phyloP scores from a whole-genome alignment of 2,113 vertebrate species.

The Pelusios castaneus region DNA sequence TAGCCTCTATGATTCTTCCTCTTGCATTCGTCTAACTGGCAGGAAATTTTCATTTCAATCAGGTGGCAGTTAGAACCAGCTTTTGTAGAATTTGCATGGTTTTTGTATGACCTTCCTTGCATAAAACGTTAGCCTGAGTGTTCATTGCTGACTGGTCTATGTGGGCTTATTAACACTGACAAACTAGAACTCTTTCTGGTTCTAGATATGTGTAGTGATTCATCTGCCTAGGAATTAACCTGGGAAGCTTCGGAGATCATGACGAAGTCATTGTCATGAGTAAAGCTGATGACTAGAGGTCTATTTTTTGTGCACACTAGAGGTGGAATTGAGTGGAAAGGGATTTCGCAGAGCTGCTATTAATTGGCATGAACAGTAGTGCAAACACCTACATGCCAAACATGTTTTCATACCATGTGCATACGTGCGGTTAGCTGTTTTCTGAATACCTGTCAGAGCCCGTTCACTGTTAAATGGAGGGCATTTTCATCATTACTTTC shows the following conservation, averaged over 20 bases:
- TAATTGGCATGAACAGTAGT: not conserved
- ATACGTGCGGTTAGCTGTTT: not conserved
- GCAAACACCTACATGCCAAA: not conserved
- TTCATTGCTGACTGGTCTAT: not conserved
- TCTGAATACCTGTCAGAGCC: not conserved
- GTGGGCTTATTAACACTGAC: not conserved
- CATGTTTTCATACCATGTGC: not conserved
- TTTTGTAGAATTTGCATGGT: not conserved
- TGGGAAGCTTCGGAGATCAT: not conserved
- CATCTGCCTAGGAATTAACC: not conserved
- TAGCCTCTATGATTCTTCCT: not conserved
- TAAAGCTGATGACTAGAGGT: constrained; percentile 3
- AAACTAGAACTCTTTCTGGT: not conserved
- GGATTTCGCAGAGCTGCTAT: not conserved
- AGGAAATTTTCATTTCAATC: not conserved
- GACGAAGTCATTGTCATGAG: not conserved
- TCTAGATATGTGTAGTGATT: accelerated
- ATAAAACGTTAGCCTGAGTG: accelerated
- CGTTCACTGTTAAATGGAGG: not conserved
- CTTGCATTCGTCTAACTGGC: not conserved
- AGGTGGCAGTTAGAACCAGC: not conserved
- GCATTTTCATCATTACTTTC: constrained; percentile 1
- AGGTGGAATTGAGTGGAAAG: constrained; percentile 13
- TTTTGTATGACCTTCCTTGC: not conserved
- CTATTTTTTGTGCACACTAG: not conserved